Percentiles rank a stretch among this genome's conserved stretches.
Evolutionary conservation across 2,797 vertebrate genomes (phyloP).

Genomic region (Octomys mimax): DNA sequence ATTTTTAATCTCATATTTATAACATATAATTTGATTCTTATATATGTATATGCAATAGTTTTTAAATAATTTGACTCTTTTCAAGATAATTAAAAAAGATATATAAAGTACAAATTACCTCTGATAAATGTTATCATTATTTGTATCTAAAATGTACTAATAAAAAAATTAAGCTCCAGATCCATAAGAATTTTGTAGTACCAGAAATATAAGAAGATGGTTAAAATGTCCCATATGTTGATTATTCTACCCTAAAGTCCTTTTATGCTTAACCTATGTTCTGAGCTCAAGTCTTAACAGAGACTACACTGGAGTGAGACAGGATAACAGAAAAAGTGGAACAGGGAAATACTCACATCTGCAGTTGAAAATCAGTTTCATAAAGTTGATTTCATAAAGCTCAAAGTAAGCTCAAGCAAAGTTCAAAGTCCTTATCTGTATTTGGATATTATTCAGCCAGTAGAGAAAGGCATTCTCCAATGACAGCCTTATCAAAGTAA

Average conservation of each 20-base stretch:
- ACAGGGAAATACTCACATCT: neutral
- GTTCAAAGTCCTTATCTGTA: neutral
- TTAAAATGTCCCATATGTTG: neutral
- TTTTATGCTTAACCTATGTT: neutral
- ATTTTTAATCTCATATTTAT: neutral
- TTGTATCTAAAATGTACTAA: neutral
- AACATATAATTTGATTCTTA: slow-evolving; percentile 52
- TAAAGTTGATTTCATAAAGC: neutral
- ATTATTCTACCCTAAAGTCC: neutral
- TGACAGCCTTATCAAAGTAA: neutral
- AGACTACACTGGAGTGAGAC: neutral
- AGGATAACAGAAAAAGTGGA: neutral
- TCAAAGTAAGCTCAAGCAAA: neutral
- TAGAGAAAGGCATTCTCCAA: slow-evolving; percentile 32
- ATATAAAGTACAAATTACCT: neutral
- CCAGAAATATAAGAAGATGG: slow-evolving; percentile 32
- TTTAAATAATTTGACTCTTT: slow-evolving; percentile 35
- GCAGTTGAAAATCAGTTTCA: neutral
- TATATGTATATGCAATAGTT: slow-evolving; percentile 8
- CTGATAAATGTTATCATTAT: neutral
- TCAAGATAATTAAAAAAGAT: neutral
- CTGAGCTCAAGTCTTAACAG: neutral
- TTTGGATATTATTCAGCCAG: neutral
- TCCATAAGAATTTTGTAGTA: neutral
- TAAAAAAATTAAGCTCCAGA: neutral